Evolutionary conservation across 2,797 vertebrate species (phyloP), one percentile per base, ranked within the genome.

Genomic region (Babyrousa celebensis): DNA sequence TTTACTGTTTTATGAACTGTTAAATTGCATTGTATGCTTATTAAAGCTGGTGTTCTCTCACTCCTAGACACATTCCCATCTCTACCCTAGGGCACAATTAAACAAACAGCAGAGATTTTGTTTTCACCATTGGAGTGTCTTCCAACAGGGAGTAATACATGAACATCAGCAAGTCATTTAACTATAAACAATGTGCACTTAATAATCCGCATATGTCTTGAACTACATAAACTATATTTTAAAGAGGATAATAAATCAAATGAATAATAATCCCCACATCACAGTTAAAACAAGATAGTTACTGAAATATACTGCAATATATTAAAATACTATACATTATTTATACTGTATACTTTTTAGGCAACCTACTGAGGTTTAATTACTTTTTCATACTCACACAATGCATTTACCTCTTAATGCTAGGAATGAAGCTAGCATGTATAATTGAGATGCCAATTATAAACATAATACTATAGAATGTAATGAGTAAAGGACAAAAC

Each of bases 1-100:
- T 99, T 98, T 99, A 99, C 98, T 98, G 98, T 98, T 99, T 99
- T 99, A 99, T 99, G 99, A 99, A 99, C 99, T 99, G 99, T 98
- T 99, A 99, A 99, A 99, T 99, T 98, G 98, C 97, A 98, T 96
- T 98, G 98, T 98, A 98, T 98, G 98, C 96, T 98, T 98, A 98
- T 98, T 98, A 98, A 98, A 98, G 85, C 74, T 97, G 85, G 88
- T 98, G 96, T 98, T 98, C 97, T 98, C 96, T 97, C 92, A 97
- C 92, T 98, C 97, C 94, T 95, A 98, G 98, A 98, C 94, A 97
- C 63, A 96, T 95, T 98, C 89, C 54, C 82, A 97, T 96, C 87
- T 97, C 91, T 48, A 96, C 96, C 74, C 96, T 95, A 21, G 78
- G 85, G 98, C 97, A 96, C 72, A 97, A 95, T 98, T 98, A 98